Conservation (phyloP, 2,113 vertebrate species). For the Austrofundulus limnaeus region DNA sequence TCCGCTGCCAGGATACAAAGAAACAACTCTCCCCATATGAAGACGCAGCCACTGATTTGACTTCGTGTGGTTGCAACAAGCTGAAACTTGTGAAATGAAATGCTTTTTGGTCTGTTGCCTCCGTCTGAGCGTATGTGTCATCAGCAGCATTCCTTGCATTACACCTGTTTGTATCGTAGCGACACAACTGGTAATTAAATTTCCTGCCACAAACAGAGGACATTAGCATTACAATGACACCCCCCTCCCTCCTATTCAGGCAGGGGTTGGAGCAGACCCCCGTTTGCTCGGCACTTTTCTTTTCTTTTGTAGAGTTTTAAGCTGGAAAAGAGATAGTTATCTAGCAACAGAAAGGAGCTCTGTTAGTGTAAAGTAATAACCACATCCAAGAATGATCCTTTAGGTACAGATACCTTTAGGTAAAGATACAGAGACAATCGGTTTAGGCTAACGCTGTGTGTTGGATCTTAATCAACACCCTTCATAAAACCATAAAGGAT, state of each 20-base stretch:
- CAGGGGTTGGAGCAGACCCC: slow-evolving; percentile 54
- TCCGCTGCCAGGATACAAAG: slow-evolving; percentile 59
- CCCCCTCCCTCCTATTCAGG: slow-evolving; percentile 47
- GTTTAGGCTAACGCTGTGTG: neutral
- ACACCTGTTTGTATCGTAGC: slow-evolving; percentile 84
- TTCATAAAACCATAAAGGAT: slow-evolving; percentile 19
- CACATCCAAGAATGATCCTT: slow-evolving; percentile 6
- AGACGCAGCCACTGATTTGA: slow-evolving; percentile 51
- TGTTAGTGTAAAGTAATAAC: slow-evolving; percentile 32
- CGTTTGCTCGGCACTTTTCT: slow-evolving; percentile 30
- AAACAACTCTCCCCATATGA: slow-evolving; percentile 54
- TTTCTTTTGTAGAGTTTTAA: slow-evolving; percentile 47
- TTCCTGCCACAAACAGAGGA: slow-evolving; percentile 82
- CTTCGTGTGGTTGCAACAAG: slow-evolving; percentile 59
- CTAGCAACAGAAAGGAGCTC: slow-evolving; percentile 25
- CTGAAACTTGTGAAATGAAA: slow-evolving; percentile 74
- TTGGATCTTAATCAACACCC: neutral
- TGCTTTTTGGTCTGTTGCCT: slow-evolving; percentile 58
- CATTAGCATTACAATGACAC: slow-evolving; percentile 86
- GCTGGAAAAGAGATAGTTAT: slow-evolving; percentile 44
- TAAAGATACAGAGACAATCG: slow-evolving; percentile 5
- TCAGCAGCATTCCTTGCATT: slow-evolving; percentile 84
- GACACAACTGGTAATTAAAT: slow-evolving; percentile 84
- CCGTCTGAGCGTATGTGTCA: slow-evolving; percentile 54
- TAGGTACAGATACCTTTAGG: no score